phyloP scores from a whole-genome alignment of 2,113 vertebrate species.

The Ceyx cyanopectus region DNA sequence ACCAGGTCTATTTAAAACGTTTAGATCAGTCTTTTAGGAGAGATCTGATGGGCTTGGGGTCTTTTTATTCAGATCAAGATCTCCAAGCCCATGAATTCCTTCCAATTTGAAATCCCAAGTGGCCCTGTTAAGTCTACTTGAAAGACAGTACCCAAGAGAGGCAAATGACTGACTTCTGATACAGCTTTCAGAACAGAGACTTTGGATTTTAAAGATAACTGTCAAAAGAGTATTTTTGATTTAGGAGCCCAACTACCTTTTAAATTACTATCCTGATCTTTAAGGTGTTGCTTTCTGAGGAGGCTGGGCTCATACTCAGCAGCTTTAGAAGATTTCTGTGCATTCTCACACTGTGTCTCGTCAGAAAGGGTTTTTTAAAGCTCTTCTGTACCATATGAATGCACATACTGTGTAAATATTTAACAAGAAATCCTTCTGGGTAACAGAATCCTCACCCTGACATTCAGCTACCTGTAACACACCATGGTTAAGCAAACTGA shows the following conservation, averaged over 20 bases:
- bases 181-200: not conserved
- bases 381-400: not conserved
- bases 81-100: not conserved
- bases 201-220: not conserved
- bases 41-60: not conserved
- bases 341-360: not conserved
- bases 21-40: not conserved
- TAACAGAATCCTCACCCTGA: not conserved
- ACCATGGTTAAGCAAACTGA: not conserved
- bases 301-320: not conserved
- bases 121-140: not conserved
- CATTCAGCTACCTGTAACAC: not conserved
- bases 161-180: not conserved
- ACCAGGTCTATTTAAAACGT: slow-evolving; percentile 17
- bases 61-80: not conserved
- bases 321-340: not conserved
- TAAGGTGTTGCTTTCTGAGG: not conserved
- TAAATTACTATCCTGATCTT: not conserved
- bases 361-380: not conserved
- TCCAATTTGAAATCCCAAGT: slow-evolving; percentile 25
- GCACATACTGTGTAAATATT: not conserved
- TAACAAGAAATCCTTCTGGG: not conserved
- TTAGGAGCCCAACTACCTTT: not conserved
- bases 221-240: not conserved
- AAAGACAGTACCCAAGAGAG: not conserved